These are phyloP conservation scores for Melanotaenia duboulayi DNA, from an alignment of 2,113 vertebrate genomes.

Conservation along the genomic window DNA sequence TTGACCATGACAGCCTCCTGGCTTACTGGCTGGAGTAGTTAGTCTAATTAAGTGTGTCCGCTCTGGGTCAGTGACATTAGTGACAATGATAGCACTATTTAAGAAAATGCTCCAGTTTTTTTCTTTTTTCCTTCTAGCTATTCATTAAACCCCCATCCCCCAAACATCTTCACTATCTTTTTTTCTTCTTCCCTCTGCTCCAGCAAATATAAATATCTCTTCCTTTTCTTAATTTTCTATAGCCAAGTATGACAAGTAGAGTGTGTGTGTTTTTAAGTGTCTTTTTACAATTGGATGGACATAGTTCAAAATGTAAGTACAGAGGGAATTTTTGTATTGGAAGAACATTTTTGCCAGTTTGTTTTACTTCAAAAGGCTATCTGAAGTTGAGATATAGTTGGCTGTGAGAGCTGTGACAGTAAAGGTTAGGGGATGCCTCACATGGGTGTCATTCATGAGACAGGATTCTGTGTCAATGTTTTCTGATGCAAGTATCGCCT, in stretches of 20 bases:
- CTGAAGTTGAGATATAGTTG: too few relatives aligned
- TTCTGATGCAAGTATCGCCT: too few relatives aligned
- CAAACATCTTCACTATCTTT: background rate
- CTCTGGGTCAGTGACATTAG: conserved; percentile 52
- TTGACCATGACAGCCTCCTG: background rate
- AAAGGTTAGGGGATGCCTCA: too few relatives aligned
- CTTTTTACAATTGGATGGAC: background rate
- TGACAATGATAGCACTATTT: conserved; percentile 58
- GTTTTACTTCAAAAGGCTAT: too few relatives aligned
- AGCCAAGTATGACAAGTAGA: background rate
- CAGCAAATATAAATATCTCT: conserved; percentile 15
- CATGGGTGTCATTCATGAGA: too few relatives aligned
- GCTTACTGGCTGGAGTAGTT: conserved; percentile 32
- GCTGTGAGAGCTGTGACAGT: too few relatives aligned
- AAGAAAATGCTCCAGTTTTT: background rate
- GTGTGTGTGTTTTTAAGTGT: background rate
- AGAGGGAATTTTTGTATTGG: too few relatives aligned
- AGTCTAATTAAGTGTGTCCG: conserved; percentile 56
- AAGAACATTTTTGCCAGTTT: too few relatives aligned
- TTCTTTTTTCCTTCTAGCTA: conserved; percentile 4
- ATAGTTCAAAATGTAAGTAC: too few relatives aligned
- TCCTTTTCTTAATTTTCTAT: background rate
- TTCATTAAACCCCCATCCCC: too few relatives aligned
- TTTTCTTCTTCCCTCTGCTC: background rate
- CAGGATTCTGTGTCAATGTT: too few relatives aligned